Conservation (phyloP, 2,113 vertebrate genomes). For the Cisticola juncidis region DNA sequence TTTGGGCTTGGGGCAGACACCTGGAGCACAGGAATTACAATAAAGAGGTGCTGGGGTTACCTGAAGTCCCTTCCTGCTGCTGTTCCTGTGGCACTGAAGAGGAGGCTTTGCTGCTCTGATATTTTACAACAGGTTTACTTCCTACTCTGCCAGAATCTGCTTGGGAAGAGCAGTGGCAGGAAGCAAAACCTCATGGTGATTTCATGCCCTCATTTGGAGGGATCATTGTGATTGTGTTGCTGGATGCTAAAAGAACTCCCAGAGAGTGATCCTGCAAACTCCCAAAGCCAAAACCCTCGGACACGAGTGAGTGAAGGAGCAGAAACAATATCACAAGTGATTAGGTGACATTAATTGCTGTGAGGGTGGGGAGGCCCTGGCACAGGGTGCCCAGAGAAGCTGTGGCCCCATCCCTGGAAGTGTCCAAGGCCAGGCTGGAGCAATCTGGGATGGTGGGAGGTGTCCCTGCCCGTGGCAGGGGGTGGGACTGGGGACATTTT, state of each 20-base stretch:
- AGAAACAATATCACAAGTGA: background rate
- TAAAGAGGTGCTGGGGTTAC: rapidly evolving
- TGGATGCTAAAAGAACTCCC: background rate
- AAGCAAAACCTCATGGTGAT: background rate
- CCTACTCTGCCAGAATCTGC: background rate
- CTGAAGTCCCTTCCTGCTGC: background rate
- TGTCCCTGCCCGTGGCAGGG: background rate
- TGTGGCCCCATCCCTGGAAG: background rate
- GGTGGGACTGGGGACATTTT: rapidly evolving
- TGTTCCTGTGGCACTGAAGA: background rate
- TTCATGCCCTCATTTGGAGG: background rate
- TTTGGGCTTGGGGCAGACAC: background rate
- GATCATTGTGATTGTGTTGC: background rate
- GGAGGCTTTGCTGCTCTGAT: background rate
- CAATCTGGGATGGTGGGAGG: rapidly evolving
- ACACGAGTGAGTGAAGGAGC: background rate
- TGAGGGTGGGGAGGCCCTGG: background rate
- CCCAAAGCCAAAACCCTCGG: background rate
- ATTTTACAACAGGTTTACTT: background rate
- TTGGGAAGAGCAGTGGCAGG: background rate
- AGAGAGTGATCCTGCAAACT: background rate
- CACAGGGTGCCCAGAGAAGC: background rate
- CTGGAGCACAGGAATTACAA: background rate
- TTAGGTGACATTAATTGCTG: background rate
- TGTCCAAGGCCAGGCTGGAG: background rate